A percentile compares a stretch with the other conserved stretches of the same genome.
Evolutionary conservation across 2,797 vertebrate species (phyloP).

Genomic region (Naso thynnoides): DNA sequence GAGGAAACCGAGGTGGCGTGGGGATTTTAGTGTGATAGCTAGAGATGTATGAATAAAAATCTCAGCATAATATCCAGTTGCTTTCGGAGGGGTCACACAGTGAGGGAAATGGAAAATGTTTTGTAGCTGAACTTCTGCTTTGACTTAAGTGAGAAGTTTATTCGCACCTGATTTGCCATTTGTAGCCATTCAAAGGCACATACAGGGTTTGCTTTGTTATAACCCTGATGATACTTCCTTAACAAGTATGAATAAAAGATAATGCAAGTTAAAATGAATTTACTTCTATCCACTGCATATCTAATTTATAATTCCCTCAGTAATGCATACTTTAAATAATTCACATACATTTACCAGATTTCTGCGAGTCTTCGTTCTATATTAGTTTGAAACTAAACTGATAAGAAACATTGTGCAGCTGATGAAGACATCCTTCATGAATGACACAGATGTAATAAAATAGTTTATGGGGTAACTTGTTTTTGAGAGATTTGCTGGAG

Average conservation of each 20-base stretch:
- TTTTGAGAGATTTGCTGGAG: conserved; percentile 16
- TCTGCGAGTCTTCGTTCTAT: neutral
- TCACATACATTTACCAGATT: neutral
- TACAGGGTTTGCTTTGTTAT: neutral
- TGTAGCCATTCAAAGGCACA: neutral
- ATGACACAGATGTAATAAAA: conserved; percentile 9
- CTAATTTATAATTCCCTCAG: neutral
- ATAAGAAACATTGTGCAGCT: neutral
- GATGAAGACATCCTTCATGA: conserved; percentile 3
- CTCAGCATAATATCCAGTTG: conserved; percentile 2
- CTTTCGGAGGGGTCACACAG: neutral
- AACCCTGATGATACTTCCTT: neutral
- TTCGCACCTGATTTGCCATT: neutral
- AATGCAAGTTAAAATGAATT: neutral
- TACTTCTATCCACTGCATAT: neutral
- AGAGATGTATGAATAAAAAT: conserved; percentile 1
- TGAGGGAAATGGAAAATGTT: neutral
- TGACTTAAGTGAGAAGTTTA: too few relatives aligned
- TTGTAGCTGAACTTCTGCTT: neutral
- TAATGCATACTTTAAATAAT: neutral
- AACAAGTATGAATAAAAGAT: neutral
- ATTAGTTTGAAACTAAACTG: neutral
- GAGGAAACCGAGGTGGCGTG: conserved; percentile 11
- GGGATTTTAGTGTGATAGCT: conserved; percentile 46
- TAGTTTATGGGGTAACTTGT: neutral